phyloP scores from a whole-genome alignment of 2,113 vertebrate genomes.

The Platysternon megacephalum region DNA sequence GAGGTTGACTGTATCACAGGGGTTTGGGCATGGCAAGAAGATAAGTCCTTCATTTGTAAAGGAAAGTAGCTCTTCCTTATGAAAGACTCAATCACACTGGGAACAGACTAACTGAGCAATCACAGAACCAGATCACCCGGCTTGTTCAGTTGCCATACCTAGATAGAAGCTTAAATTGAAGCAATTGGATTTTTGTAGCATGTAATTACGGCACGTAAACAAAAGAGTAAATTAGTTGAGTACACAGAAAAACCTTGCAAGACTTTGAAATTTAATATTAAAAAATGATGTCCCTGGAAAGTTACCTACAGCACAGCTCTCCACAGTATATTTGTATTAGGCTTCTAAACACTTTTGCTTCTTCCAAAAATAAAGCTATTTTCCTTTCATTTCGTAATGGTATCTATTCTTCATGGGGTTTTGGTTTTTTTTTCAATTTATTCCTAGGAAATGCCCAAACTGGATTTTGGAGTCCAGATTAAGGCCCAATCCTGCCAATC shows the following conservation, averaged over 20 bases:
- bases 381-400: neutral
- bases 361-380: neutral
- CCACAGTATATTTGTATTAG: neutral
- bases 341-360: neutral
- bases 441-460: neutral
- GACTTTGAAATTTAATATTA: neutral
- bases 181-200: neutral
- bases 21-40: neutral
- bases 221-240: constrained; percentile 1
- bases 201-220: neutral
- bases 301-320: neutral
- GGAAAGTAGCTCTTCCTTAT: neutral
- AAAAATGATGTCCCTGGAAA: neutral
- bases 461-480: fast-evolving
- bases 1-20: neutral
- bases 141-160: neutral
- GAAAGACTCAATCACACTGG: neutral
- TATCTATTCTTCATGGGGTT: no score
- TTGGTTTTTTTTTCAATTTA: neutral
- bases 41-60: neutral
- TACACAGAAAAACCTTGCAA: neutral
- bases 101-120: fast-evolving
- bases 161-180: constrained; percentile 26
- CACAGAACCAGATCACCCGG: neutral
- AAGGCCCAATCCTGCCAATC: neutral